Evolutionary conservation across 2,888 invertebrate species (phyloP), one percentile per base, ranked within the genome.

Genomic region (Dryocosmus kuriphilus): DNA sequence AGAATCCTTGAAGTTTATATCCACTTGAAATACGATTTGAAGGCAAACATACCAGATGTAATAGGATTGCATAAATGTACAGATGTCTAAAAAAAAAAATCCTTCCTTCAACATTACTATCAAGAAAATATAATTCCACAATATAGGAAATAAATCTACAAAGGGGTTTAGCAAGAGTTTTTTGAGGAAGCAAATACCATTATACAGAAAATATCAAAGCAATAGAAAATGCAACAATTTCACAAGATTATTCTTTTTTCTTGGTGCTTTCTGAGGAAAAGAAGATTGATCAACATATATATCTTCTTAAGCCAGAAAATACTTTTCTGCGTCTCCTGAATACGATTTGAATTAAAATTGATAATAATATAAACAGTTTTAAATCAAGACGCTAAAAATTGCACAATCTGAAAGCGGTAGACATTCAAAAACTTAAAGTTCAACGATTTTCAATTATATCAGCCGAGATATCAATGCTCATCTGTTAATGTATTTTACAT

Each of bases 1-100:
- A 51, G 30, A 51, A 71, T 71, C 19, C 67, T 67, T 67, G 46
- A 67, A 67, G n/a, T 67, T 27, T 67, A 67, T 46, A 67, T 67
- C 67, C 67, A 67, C 67, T 67, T 67, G 8, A 14, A 27, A 67
- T 41, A 24, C 67, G 8, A 51, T 71, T 71, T n/a, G 71, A 57
- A 57, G 24, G 46, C 41, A 30, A 71, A 71, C 8, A 71, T 67
- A 27, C 67, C 51, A 46, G 27, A 71, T 30, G 51, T 51, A 22
- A 19, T 30, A 51, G 27, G 71, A 71, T 71, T 71, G 51, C 19
- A 30, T 51, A 51, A 67, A 46, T 41, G 24, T 16, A 14, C 27
- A 46, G 27, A 46, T 7, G 6, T 5, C 19, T 41, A 24, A 67
- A 19, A 46, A 41, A 65, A 22, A 22, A 38, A 38, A n/a, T 65